Evolutionary conservation across 2,888 invertebrate genomes (phyloP).

Genomic region (Zhuqinia jingwanae): DNA sequence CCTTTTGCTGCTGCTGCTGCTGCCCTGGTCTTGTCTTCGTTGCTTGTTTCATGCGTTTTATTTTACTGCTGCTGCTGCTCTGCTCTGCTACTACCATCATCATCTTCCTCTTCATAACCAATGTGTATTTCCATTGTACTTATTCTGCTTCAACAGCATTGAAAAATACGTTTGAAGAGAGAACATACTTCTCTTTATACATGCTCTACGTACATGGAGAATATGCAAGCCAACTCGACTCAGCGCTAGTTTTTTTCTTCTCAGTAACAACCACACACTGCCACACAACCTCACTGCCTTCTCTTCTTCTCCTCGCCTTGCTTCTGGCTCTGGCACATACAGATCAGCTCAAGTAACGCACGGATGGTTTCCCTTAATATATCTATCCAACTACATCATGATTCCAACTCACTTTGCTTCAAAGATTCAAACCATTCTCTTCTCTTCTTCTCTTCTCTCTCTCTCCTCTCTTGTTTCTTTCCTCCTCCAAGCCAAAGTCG

Average conservation of each 20-base stretch:
- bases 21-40: not conserved
- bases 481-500: not conserved
- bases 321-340: conserved; percentile 20
- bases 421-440: conserved; percentile 61
- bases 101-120: not conserved
- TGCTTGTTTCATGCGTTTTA: not conserved
- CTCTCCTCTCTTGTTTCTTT: conserved; percentile 7
- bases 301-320: conserved; percentile 41
- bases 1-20: not conserved
- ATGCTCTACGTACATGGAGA: not conserved
- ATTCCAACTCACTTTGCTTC: conserved; percentile 63
- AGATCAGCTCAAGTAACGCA: conserved; percentile 55
- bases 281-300: not conserved
- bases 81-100: conserved; percentile 18
- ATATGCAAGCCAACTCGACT: conserved; percentile 16
- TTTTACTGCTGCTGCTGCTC: not conserved
- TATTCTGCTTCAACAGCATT: not conserved
- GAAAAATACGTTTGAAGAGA: not conserved
- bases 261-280: conserved; percentile 23
- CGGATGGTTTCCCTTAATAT: conserved; percentile 66
- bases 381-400: conserved; percentile 67
- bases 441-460: conserved; percentile 55
- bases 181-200: not conserved
- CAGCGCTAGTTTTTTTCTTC: conserved; percentile 17
- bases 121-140: conserved; percentile 1